A percentile compares a stretch with the other conserved stretches of the same genome.
Conservation (phyloP, 2,888 invertebrate species). For the Clivina fossor region DNA sequence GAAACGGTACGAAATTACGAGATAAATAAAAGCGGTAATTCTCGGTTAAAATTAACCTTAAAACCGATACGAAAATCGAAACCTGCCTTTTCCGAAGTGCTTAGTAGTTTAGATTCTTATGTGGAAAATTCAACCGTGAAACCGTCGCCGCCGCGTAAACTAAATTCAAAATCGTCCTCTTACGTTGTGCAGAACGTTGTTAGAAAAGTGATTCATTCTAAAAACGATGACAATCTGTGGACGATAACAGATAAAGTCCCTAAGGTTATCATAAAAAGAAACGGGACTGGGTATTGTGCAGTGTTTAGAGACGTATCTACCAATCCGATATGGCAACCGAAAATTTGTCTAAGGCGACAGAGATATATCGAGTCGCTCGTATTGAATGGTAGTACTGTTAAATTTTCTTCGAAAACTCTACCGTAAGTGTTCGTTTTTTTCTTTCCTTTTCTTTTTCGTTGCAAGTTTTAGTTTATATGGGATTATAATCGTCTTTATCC, state of each 20-base stretch:
- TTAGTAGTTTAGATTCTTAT: conserved; percentile 19
- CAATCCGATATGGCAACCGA: conserved; percentile 28
- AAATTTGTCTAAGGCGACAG: conserved; percentile 14
- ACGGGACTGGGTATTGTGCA: conserved; percentile 24
- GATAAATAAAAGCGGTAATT: conserved; percentile 17
- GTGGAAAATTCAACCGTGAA: not conserved
- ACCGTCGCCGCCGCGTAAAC: not conserved
- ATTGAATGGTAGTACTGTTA: not conserved
- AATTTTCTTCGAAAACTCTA: conserved; percentile 1
- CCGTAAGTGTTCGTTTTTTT: conserved; percentile 20
- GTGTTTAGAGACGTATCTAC: conserved; percentile 18
- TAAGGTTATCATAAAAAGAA: conserved; percentile 27
- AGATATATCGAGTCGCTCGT: conserved; percentile 21
- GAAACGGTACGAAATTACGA: conserved; percentile 14
- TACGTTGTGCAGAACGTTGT: not conserved
- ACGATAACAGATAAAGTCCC: conserved; percentile 25
- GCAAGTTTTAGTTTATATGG: too few relatives aligned
- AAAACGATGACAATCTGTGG: conserved; percentile 10
- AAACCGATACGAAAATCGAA: conserved; percentile 14
- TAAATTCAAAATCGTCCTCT: not conserved
- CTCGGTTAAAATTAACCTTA: conserved; percentile 19
- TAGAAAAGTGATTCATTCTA: not conserved
- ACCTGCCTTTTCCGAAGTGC: conserved; percentile 23
- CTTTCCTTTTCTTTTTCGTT: not conserved
- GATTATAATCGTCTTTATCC: too few relatives aligned